These are phyloP conservation scores for Orthonevra nobilis DNA, from an alignment of 2,888 invertebrate species.

Conservation along the genomic window DNA sequence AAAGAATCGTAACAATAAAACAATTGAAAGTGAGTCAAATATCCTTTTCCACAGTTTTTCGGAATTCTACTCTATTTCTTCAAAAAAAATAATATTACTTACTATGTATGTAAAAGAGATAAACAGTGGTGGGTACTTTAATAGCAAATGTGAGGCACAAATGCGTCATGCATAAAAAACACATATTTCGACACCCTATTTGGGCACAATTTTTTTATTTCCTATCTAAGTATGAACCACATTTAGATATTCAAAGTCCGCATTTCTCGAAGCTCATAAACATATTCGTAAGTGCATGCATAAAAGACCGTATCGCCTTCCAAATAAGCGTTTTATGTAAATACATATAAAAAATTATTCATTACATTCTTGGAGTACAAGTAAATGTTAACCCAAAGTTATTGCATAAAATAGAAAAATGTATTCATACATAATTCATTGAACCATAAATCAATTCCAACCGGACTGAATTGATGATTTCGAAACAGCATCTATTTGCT, in stretches of 20 bases:
- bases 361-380: conserved; percentile 9
- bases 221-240: neutral
- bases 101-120: no score
- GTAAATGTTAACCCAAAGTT: conserved; percentile 13
- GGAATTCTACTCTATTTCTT: no score
- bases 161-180: no score
- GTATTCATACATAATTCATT: conserved; percentile 30
- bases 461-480: conserved; percentile 15
- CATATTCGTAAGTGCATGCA: neutral
- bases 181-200: no score
- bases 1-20: no score
- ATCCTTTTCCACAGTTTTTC: no score
- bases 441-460: conserved; percentile 13
- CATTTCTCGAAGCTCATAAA: neutral
- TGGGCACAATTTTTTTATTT: neutral
- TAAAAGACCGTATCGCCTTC: neutral
- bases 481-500: conserved; percentile 10
- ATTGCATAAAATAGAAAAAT: conserved; percentile 6
- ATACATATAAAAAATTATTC: conserved; percentile 10
- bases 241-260: neutral
- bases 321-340: conserved; percentile 30
- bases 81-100: no score
- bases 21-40: no score
- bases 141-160: no score
- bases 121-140: no score